Base-by-base conservation (phyloP, 2,888 invertebrate genomes). In the Elegia similella region DNA sequence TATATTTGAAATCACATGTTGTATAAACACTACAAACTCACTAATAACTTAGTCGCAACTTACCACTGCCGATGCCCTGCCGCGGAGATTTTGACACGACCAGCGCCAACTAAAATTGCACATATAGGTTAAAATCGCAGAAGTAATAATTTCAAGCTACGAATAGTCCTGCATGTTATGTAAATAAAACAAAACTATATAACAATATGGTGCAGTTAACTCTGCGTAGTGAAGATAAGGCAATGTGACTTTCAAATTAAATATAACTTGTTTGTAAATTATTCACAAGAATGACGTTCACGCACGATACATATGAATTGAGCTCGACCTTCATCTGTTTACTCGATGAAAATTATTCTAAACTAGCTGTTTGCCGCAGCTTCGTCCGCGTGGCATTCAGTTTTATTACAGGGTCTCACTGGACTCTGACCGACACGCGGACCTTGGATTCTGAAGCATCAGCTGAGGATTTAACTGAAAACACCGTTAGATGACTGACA, bases 41-140 rank as follows among this genome's bases (percentile, higher is more conserved):
- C 84, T 83, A 86, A 77, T 72, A 79, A 80, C 76, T 67, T 80
- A 86, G 80, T 75, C 82, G 79, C 62, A 79, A 90, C 89, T 89
- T 89, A 90, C 90, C 89, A 78, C 83, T 70, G 77, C 64, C 50
- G 70, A 50, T 3, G 50, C 8, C 6, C 34, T 50, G 34, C 50
- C 58, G 60, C 23, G 66, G 59, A 59, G 57, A 23, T 61, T 56
- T 61, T 59, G 60, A 62, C 64, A 47, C 65, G 65, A 53, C 59
- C 64, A 60, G 56, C 85, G 68, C 80, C 85, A 86, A 86, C 89
- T 89, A 88, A 78, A 88, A 88, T 81, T 76, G 67, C 65, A 69
- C 56, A 42, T 48, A 29, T 7, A n/a, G 7, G 32, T 44, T 44
- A 56, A 55, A 58, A 52, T 52, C 43, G 55, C 54, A 59, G 59